These are phyloP conservation scores for Xanthorhoe spadicearia DNA, from an alignment of 2,888 invertebrate species.

Conservation along the genomic window DNA sequence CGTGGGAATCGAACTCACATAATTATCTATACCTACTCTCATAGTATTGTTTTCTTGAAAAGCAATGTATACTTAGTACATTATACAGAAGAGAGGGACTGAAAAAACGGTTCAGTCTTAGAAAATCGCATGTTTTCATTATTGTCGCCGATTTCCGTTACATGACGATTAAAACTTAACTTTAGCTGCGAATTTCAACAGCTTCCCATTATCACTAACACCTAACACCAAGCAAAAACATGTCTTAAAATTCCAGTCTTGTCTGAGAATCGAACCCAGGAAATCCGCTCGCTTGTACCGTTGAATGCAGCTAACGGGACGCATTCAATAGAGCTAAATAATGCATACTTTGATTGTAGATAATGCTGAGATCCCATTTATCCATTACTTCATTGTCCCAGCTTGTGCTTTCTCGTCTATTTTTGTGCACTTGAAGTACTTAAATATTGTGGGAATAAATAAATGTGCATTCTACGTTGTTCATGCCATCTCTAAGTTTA, in stretches of 20 bases:
- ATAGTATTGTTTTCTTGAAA: too few relatives aligned
- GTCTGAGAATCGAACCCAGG: slow-evolving; percentile 71
- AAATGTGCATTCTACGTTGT: background rate
- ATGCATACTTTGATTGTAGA: slow-evolving; percentile 43
- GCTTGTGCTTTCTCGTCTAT: background rate
- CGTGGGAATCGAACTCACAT: slow-evolving; percentile 24
- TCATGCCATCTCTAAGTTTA: background rate
- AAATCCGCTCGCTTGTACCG: slow-evolving; percentile 70
- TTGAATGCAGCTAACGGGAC: slow-evolving; percentile 70
- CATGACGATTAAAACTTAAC: background rate
- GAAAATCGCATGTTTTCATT: too few relatives aligned
- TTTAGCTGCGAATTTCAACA: slow-evolving; percentile 31
- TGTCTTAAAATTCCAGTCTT: slow-evolving; percentile 63
- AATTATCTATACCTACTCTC: slow-evolving; percentile 11
- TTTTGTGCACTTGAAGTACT: slow-evolving; percentile 2
- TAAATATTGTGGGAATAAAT: slow-evolving; percentile 11
- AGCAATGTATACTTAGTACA: too few relatives aligned
- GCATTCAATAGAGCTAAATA: slow-evolving; percentile 40
- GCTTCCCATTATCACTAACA: slow-evolving; percentile 32
- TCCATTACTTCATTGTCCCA: slow-evolving; percentile 24
- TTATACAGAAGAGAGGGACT: too few relatives aligned
- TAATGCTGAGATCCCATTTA: slow-evolving; percentile 34
- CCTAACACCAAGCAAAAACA: slow-evolving; percentile 36
- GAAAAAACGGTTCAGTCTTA: too few relatives aligned
- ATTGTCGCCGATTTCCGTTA: too few relatives aligned